Evolutionary conservation across 2,888 invertebrate genomes (phyloP).

Genomic region (Himalopsyche tibetana): DNA sequence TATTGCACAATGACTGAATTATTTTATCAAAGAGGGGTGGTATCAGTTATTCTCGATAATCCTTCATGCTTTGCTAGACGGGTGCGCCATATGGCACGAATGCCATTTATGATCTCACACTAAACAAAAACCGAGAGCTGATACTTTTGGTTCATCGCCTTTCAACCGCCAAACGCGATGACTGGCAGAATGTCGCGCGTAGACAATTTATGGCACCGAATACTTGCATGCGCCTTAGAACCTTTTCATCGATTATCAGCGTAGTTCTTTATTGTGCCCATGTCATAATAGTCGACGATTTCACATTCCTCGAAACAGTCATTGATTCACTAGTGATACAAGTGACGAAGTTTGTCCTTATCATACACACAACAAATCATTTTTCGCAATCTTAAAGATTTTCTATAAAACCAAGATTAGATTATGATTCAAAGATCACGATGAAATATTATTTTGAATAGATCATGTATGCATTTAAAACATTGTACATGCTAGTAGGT

Average conservation of each 20-base stretch:
- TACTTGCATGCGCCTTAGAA: slow-evolving; percentile 11
- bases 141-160: slow-evolving; percentile 37
- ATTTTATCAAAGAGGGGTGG: background rate
- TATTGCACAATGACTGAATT: no score
- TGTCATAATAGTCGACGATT: slow-evolving; percentile 23
- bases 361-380: no score
- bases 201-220: slow-evolving; percentile 14
- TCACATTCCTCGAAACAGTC: background rate
- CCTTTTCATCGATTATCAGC: slow-evolving; percentile 22
- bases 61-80: background rate
- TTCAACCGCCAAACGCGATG: slow-evolving; percentile 38
- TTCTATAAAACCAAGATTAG: no score
- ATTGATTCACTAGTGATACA: no score
- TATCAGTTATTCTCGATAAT: background rate
- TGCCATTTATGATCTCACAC: slow-evolving; percentile 11
- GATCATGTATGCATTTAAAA: no score
- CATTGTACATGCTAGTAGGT: no score
- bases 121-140: background rate
- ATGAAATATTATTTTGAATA: no score
- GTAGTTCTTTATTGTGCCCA: background rate
- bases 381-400: no score
- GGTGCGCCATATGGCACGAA: slow-evolving; percentile 10
- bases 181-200: background rate
- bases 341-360: no score
- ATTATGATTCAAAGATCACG: no score